Base-by-base conservation (phyloP, 2,113 vertebrate genomes). In the Caranx ignobilis region DNA sequence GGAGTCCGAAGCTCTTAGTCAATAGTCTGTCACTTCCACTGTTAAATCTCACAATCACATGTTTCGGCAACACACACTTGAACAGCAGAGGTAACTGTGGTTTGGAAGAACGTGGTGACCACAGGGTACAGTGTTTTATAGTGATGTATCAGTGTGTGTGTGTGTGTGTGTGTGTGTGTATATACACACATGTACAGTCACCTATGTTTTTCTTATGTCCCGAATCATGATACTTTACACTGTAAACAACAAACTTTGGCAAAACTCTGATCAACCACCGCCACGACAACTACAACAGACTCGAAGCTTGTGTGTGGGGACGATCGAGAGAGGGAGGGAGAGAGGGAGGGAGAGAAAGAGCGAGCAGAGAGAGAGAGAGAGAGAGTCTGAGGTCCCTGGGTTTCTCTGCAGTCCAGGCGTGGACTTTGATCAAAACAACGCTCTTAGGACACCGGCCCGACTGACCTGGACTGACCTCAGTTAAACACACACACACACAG, bases 361-460 rank as follows among this genome's bases (percentile, higher is more conserved):
- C 26, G 26, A 26, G 26, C 26, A 26, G 26, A 50, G 55, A 45
- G 32, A 34, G 26, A 12, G n/a, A 61, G 31, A 69, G 48, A 47
- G 56, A 75, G 34, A 43, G 72, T 62, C 70, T 67, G 82, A 88
- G 88, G 90, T 83, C 88, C 83, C 16, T 67, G 86, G 60, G 81
- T 84, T 88, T 81, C 65, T 81, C 68, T 79, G 71, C 81, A 63
- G 71, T 73, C 65, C 83, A 71, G 81, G 34, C 77, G 21, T 72
- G 77, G 84, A 84, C 89, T 85, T 80, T 73, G 85, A 90, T 90
- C 89, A 89, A 90, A 92, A 88, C 91, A 90, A 85, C 45, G 32
- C 77, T 82, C 41, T 78, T 39, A 77, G 88, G 88, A 86, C 88
- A 72, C 26, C 1, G 71, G 77, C 59, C 81, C 9, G 75, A 15